Evolutionary conservation across 2,888 invertebrate genomes (phyloP).

Genomic region (Parelbella ahira): DNA sequence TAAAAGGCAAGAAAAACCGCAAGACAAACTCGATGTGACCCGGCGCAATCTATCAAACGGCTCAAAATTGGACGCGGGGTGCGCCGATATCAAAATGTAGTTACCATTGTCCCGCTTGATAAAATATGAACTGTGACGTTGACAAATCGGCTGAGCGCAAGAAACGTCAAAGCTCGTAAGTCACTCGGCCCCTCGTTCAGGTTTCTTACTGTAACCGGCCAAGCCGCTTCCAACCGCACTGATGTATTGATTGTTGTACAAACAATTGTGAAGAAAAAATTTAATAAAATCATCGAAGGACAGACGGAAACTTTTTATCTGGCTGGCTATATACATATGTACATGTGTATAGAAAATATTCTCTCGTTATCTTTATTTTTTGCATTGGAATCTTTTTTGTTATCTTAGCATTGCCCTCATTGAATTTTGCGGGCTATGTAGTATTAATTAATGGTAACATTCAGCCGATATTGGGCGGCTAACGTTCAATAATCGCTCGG

Average conservation of each 20-base stretch:
- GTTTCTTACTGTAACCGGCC: conserved; percentile 16
- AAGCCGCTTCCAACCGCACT: conserved; percentile 5
- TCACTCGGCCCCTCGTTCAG: conserved; percentile 27
- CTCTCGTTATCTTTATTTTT: too few species aligned
- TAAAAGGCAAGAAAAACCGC: conserved; percentile 41
- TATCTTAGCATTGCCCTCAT: conserved; percentile 6
- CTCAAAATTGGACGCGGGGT: conserved; percentile 58
- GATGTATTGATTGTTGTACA: conserved; percentile 7
- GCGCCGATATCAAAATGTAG: conserved; percentile 73
- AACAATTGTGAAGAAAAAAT: too few species aligned
- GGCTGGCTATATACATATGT: too few species aligned
- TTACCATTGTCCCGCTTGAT: conserved; percentile 74
- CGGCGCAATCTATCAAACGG: conserved; percentile 63
- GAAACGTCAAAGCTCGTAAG: conserved; percentile 36
- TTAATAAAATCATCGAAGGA: too few species aligned
- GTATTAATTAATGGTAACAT: conserved; percentile 20
- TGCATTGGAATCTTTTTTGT: too few species aligned
- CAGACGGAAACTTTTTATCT: too few species aligned
- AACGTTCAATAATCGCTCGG: conserved; percentile 17
- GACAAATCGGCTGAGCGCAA: conserved; percentile 60
- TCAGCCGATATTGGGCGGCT: conserved; percentile 19
- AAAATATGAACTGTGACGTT: conserved; percentile 75
- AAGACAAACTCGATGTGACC: conserved; percentile 37
- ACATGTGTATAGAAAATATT: too few species aligned
- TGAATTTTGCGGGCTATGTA: conserved; percentile 14